These are phyloP conservation scores for Hecatera dysodea DNA, from an alignment of 2,888 invertebrate species.

Conservation along the genomic window DNA sequence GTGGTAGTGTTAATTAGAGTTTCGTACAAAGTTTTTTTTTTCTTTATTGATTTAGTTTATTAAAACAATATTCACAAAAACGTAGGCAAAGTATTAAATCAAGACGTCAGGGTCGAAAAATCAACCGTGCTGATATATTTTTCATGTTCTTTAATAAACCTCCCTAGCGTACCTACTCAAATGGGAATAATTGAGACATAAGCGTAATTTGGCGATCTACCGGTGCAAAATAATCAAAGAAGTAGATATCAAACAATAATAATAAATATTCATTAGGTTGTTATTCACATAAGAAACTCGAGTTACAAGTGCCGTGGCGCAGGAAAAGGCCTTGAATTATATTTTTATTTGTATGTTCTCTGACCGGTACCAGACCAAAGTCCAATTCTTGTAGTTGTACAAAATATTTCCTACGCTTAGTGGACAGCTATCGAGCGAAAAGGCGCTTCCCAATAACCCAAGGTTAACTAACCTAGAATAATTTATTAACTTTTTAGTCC, in stretches of 20 bases:
- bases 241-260: neutral
- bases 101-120: no score
- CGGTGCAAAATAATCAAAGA: neutral
- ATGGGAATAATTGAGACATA: neutral
- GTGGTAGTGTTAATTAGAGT: no score
- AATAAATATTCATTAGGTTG: conserved; percentile 20
- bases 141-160: no score
- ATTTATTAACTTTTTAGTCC: conserved; percentile 26
- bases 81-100: neutral
- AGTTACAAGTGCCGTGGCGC: conserved; percentile 4
- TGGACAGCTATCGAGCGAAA: conserved; percentile 26
- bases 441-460: conserved; percentile 26
- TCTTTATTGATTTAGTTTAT: no score
- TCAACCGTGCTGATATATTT: no score
- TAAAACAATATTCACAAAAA: neutral
- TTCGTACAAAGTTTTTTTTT: no score
- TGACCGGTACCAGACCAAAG: conserved; percentile 55
- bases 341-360: conserved; percentile 46
- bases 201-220: neutral
- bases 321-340: conserved; percentile 55
- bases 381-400: conserved; percentile 40
- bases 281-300: conserved; percentile 3
- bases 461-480: conserved; percentile 64
- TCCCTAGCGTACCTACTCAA: no score
- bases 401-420: conserved; percentile 27